Percentiles rank a stretch among this genome's conserved stretches.
These are phyloP conservation scores for Phortica magna DNA, from an alignment of 2,888 invertebrate genomes.

Conservation along the genomic window DNA sequence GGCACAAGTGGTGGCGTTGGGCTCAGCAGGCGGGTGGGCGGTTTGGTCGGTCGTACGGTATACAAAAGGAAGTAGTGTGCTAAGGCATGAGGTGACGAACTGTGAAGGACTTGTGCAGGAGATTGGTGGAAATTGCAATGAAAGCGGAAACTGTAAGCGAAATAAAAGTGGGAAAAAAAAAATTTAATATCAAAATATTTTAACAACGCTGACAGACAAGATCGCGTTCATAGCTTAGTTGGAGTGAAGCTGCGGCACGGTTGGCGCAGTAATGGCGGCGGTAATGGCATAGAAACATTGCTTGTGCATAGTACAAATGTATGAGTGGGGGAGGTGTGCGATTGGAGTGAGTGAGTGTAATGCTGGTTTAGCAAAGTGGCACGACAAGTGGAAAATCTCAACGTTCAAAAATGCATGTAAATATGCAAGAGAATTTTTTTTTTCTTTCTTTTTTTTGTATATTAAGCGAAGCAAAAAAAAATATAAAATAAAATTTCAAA, in stretches of 20 bases:
- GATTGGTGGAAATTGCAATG: conserved; percentile 29
- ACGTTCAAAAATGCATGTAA: conserved; percentile 44
- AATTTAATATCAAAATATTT: conserved; percentile 64
- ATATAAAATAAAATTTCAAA: conserved; percentile 25
- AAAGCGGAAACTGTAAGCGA: conserved; percentile 16
- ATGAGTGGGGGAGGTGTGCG: neutral
- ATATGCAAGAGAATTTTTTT: conserved; percentile 35
- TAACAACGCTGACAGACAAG: conserved; percentile 42
- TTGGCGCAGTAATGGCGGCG: neutral
- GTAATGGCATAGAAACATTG: conserved; percentile 10
- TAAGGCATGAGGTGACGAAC: neutral
- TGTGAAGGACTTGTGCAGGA: conserved; percentile 21
- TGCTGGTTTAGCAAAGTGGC: conserved; percentile 26
- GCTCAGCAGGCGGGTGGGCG: neutral
- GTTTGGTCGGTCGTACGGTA: no score
- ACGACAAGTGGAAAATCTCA: conserved; percentile 35
- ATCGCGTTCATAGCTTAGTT: neutral
- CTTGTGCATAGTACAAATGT: neutral
- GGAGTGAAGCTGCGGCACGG: neutral
- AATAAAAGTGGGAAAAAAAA: conserved; percentile 22
- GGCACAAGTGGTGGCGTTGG: no score
- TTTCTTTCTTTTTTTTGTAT: neutral
- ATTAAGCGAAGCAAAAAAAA: neutral
- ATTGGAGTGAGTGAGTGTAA: neutral
- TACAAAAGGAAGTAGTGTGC: neutral